Base-by-base conservation (phyloP, 1,140 invertebrate species). In the Adelges cooleyi region DNA sequence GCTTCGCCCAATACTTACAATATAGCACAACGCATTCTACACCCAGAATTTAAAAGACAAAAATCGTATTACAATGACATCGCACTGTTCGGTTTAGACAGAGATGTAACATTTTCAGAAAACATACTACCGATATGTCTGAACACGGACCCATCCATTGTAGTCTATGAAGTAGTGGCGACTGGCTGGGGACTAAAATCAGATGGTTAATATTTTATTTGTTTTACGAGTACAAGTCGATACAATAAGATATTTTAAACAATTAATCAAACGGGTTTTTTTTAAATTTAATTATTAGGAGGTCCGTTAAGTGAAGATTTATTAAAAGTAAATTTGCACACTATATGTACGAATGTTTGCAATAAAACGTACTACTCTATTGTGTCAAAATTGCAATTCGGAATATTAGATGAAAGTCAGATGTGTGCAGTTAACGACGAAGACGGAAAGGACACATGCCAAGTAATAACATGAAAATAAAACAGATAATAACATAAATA, bases 371-470 rank as follows among this genome's bases (percentile, higher is more conserved):
- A 69, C 59, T 40, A 48, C 18, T 65, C 38, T 11, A 65, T 51
- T 75, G 71, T 33, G 29, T 33, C 20, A 73, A 77, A 40, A 38
- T 68, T 84, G 20, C 74, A 76, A 0, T 69, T 74, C 11, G 83
- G 84, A 0, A 79, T 82, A 15, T 36, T 75, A 8, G 68, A 76
- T 2, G 75, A 74, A 0, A 84, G 29, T 33, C 29, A 89, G 76
- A 69, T 91, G 49, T 90, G 87, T 70, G 88, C 86, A 0, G 87
- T 86, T 36, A 74, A 69, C 46, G 49, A 68, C 11, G 25, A 79
- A 36, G 86, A 86, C 0, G 86, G 86, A 3, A 84, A 82, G 69
- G 88, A 90, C 69, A 86, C 87, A 0, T 90, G 88, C 70, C 84
- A 87, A 77, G 85, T 83, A 70, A 69, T 54, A 69, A 65, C 46